Percentiles rank a stretch among this genome's conserved stretches.
Conservation (phyloP, 2,888 invertebrate species). For the Tipula lateralis region DNA sequence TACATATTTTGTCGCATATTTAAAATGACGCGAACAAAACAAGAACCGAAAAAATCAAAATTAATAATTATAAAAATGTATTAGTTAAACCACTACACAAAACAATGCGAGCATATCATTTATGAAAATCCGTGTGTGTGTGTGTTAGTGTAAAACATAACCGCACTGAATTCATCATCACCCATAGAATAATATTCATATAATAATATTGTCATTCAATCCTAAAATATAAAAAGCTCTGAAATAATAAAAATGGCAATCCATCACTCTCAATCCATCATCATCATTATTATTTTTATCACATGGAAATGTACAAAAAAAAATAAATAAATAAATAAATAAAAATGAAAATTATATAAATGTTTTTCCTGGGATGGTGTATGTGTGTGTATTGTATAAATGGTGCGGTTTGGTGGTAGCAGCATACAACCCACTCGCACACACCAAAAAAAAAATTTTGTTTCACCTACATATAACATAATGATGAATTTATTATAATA, state of each 20-base stretch:
- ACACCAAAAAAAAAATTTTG: neutral
- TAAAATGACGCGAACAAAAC: neutral
- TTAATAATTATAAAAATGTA: neutral
- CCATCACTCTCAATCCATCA: constrained; percentile 19
- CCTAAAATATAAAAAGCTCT: neutral
- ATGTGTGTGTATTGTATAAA: neutral
- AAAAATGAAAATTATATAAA: neutral
- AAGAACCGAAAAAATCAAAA: neutral
- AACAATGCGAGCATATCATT: neutral
- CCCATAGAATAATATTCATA: neutral
- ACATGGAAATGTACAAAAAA: neutral
- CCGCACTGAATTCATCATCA: neutral
- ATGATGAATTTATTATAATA: constrained; percentile 19
- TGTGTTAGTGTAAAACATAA: neutral
- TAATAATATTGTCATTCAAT: constrained; percentile 24
- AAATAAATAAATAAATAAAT: neutral
- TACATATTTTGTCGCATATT: neutral
- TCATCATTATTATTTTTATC: neutral
- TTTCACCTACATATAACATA: neutral
- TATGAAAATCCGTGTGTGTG: neutral
- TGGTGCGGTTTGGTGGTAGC: neutral
- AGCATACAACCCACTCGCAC: neutral
- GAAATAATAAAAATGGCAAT: constrained; percentile 1
- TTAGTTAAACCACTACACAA: neutral
- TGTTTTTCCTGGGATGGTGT: neutral